phyloP scores from a whole-genome alignment of 2,113 vertebrate genomes.

The Dolichotis patagonum region DNA sequence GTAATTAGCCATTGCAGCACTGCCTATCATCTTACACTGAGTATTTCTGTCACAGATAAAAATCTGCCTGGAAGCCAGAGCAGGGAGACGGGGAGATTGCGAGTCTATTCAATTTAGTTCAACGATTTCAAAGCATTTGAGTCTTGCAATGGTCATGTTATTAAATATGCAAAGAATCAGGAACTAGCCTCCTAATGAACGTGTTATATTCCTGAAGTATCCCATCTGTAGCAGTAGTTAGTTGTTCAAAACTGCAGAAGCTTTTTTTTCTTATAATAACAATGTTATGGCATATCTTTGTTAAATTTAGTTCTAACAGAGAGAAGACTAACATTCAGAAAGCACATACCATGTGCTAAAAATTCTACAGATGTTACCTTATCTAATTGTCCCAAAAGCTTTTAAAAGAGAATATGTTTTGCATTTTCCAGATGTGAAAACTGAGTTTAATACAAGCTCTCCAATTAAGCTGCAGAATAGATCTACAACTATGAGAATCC shows the following conservation, averaged over 20 bases:
- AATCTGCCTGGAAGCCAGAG: constrained; percentile 23
- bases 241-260: background rate
- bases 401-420: background rate
- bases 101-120: constrained; percentile 22
- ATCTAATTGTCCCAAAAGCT: background rate
- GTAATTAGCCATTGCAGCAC: constrained; percentile 51
- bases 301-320: background rate
- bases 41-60: constrained; percentile 25
- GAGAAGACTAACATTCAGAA: background rate
- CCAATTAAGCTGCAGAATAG: background rate
- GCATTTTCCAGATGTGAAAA: background rate
- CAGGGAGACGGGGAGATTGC: background rate
- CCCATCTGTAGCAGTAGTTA: background rate
- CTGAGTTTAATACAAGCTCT: background rate
- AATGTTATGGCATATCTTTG: background rate
- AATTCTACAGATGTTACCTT: background rate
- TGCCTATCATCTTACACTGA: background rate
- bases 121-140: background rate
- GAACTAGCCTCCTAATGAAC: background rate
- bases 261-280: background rate
- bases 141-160: background rate
- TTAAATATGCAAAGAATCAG: constrained; percentile 39
- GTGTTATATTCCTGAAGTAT: background rate
- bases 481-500: background rate
- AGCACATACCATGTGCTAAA: background rate